Conservation (phyloP, 1,140 invertebrate species). For the Caligus rogercresseyi region DNA sequence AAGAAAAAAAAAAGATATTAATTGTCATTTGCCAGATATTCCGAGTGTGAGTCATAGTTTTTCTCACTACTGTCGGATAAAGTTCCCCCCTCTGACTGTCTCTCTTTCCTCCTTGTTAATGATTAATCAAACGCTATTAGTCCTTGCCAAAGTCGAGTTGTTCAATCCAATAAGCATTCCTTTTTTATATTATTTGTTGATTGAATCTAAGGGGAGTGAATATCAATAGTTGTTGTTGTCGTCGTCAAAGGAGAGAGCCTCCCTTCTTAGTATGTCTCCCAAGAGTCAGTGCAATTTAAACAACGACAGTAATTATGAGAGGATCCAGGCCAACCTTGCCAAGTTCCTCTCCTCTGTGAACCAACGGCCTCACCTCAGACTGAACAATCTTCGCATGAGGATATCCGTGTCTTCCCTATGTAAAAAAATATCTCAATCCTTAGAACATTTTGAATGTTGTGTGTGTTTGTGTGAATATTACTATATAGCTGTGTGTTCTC, state of each 20-base stretch:
- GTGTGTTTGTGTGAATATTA: background rate
- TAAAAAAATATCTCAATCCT: background rate
- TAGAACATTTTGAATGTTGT: background rate
- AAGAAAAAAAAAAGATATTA: background rate
- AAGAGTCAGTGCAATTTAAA: background rate
- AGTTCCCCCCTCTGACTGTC: background rate
- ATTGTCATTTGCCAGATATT: background rate
- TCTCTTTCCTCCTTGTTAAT: background rate
- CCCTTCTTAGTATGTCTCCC: background rate
- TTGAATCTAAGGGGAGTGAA: no score
- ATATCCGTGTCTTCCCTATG: background rate
- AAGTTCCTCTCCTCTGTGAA: background rate
- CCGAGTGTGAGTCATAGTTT: background rate
- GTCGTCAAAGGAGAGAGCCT: background rate
- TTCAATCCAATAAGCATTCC: no score
- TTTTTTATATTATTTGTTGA: no score
- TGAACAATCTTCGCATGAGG: background rate
- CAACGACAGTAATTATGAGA: slow-evolving; percentile 1
- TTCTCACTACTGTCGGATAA: background rate
- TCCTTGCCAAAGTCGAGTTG: background rate
- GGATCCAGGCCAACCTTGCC: background rate
- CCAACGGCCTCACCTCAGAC: background rate
- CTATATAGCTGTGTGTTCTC: background rate
- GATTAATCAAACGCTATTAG: background rate
- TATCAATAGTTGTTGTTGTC: no score